These are phyloP conservation scores for Colistium nudipinnis DNA, from an alignment of 2,113 vertebrate genomes.

Conservation along the genomic window DNA sequence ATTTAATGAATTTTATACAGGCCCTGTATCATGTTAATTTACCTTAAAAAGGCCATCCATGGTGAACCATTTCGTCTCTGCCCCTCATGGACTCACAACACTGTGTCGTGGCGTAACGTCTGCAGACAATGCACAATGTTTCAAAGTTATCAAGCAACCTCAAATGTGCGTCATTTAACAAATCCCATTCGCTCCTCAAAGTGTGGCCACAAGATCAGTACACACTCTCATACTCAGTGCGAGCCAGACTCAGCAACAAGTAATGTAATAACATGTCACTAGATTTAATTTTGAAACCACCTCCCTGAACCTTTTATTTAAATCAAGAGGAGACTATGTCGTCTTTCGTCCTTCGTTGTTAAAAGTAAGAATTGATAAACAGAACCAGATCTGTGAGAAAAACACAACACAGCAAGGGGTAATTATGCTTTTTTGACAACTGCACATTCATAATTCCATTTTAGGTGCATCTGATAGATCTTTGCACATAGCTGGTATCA, in stretches of 20 bases:
- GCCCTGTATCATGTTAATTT: neutral
- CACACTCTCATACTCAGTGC: neutral
- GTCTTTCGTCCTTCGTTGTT: neutral
- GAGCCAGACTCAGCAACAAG: neutral
- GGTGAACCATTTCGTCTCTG: neutral
- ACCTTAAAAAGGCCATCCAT: neutral
- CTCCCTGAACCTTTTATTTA: neutral
- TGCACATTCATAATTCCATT: neutral
- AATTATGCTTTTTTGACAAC: neutral
- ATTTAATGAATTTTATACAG: neutral
- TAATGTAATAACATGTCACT: neutral
- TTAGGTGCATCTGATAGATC: neutral
- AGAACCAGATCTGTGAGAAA: neutral
- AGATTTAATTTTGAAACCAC: neutral
- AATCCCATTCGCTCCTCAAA: neutral
- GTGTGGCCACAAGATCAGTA: neutral
- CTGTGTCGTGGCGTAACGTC: neutral
- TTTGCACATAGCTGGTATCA: neutral
- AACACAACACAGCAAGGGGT: too few relatives aligned
- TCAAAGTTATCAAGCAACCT: neutral
- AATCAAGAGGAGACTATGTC: neutral
- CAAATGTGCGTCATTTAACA: neutral
- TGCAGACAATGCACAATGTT: neutral
- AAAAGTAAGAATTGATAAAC: too few relatives aligned
- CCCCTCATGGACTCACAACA: neutral